Base-by-base conservation (phyloP, 2,113 vertebrate genomes). In the Passer montanus region DNA sequence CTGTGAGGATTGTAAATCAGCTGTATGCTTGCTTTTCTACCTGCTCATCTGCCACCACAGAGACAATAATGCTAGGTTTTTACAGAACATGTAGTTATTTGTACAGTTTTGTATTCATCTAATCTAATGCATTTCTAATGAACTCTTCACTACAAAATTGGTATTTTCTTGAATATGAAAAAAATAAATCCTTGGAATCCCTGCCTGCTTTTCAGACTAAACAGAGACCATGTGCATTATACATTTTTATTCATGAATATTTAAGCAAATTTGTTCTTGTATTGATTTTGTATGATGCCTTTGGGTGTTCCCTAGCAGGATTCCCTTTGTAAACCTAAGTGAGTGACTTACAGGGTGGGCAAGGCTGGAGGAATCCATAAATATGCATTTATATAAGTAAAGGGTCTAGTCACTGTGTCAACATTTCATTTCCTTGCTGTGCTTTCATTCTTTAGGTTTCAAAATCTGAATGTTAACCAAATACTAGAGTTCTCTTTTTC, bases 221-320 rank as follows among this genome's bases (percentile, higher is more conserved):
- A 81, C 1, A 6, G 52, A 95, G 68, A 72, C 35, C 13, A 41
- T 76, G 55, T 91, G 64, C 75, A 93, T 87, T 94, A 94, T 88
- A 69, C 73, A 84, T 82, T 91, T 86, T 30, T 87, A 86, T 95
- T 91, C 85, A 95, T 93, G 30, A 94, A 91, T 94, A 93, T 92
- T 94, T 95, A 93, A 93, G 46, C 0, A 2, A 93, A 85, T 90
- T 94, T 93, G 49, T 41, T 86, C 52, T 84, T 89, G 58, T 84
- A 96, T 91, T 91, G 86, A 93, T 95, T 93, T 90, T 90, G 28
- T 72, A 39, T 31, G 87, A 70, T 84, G 72, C 79, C 64, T 95
- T 94, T 93, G 72, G 72, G 72, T 72, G 75, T 52, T 95, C 46
- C 77, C 50, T 78, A 84, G 70, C 27, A 95, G 56, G 68, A 60